phyloP scores from a whole-genome alignment of 2,113 vertebrate species.

The Notothenia rossii region DNA sequence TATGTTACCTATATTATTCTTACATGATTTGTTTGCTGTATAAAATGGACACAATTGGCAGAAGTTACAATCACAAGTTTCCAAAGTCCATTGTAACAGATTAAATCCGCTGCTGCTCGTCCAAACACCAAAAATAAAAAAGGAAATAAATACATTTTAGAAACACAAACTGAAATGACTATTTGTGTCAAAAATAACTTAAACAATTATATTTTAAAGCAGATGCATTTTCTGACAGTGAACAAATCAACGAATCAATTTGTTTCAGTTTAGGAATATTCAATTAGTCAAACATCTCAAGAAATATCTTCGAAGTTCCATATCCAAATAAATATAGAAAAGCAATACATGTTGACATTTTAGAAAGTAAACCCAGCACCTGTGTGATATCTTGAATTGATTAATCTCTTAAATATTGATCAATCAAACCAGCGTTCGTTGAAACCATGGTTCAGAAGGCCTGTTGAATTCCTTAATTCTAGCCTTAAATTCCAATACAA shows the following conservation, averaged over 20 bases:
- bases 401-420: neutral
- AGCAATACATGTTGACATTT: neutral
- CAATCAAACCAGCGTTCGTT: neutral
- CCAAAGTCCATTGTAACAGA: neutral
- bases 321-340: neutral
- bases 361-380: neutral
- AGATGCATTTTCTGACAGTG: neutral
- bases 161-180: neutral
- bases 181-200: neutral
- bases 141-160: neutral
- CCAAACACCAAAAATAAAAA: neutral
- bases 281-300: neutral
- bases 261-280: neutral
- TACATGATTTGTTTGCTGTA: neutral
- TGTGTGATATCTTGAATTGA: neutral
- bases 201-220: neutral
- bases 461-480: neutral
- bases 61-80: neutral
- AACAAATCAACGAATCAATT: neutral
- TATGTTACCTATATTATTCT: neutral
- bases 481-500: neutral
- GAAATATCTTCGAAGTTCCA: neutral
- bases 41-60: neutral
- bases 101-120: neutral
- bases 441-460: neutral